phyloP scores from a whole-genome alignment of 1,140 invertebrate genomes.

The Heliconius hermathena region DNA sequence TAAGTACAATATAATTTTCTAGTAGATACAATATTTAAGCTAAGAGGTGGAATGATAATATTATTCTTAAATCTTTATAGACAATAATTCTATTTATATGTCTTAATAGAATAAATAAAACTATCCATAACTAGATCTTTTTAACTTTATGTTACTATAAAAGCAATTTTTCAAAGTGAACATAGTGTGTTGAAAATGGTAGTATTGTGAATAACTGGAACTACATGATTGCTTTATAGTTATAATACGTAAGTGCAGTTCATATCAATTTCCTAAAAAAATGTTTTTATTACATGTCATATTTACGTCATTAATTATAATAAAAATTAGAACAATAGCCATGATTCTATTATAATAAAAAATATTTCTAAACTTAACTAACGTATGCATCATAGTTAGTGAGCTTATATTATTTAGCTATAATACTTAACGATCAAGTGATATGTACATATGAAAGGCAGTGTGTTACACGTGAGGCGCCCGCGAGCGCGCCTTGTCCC shows the following conservation, averaged over 20 bases:
- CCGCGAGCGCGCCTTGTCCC: too few species aligned
- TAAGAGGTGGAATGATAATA: constrained; percentile 12
- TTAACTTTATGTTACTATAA: not conserved
- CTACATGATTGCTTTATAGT: not conserved
- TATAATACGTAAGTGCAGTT: not conserved
- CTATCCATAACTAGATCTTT: not conserved
- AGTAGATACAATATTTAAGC: not conserved
- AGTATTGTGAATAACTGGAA: not conserved
- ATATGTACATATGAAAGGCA: constrained; percentile 32
- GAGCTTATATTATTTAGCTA: constrained; percentile 1
- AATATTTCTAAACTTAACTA: not conserved
- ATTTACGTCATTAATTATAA: not conserved
- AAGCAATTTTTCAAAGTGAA: not conserved
- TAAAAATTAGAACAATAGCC: constrained; percentile 12
- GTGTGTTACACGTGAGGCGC: not conserved
- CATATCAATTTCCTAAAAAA: not conserved
- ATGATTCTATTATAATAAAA: constrained; percentile 7
- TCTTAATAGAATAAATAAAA: constrained; percentile 4
- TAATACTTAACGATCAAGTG: constrained; percentile 30
- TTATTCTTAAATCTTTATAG: not conserved
- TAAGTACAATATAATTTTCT: constrained; percentile 6
- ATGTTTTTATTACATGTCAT: not conserved
- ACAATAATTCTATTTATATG: constrained; percentile 1
- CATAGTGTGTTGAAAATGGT: not conserved
- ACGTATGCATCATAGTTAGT: constrained; percentile 8